phyloP scores from a whole-genome alignment of 1,140 invertebrate genomes.

The Fopius arisanus region DNA sequence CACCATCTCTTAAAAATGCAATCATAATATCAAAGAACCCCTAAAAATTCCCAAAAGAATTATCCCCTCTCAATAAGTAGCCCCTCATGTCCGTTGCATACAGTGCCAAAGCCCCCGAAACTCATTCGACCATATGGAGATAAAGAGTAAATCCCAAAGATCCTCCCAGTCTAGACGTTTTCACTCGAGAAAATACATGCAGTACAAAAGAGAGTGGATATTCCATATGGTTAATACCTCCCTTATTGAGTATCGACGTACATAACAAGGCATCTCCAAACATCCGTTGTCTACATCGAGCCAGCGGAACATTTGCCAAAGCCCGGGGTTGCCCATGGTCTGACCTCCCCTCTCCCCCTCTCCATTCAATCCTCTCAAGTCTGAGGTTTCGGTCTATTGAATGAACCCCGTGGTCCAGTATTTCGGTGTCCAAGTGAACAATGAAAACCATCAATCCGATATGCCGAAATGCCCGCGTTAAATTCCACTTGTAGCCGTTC shows the following conservation, averaged over 20 bases:
- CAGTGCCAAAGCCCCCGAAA: neutral
- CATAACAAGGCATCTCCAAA: neutral
- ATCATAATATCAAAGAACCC: neutral
- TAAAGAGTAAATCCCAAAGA: neutral
- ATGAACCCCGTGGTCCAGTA: constrained; percentile 19
- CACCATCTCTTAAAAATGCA: neutral
- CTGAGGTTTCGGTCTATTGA: constrained; percentile 21
- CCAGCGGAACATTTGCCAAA: neutral
- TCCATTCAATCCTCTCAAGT: constrained; percentile 7
- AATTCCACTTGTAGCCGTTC: constrained; percentile 12
- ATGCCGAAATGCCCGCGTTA: constrained; percentile 1
- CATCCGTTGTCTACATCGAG: neutral
- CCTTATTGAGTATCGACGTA: neutral
- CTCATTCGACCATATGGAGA: neutral
- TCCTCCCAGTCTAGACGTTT: neutral
- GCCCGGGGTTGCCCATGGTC: neutral
- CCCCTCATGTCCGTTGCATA: neutral
- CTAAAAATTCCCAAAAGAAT: neutral
- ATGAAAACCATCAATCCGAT: constrained; percentile 36
- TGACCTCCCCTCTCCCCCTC: neutral
- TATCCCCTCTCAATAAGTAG: neutral
- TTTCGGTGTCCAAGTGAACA: constrained; percentile 30
- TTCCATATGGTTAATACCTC: neutral
- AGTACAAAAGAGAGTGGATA: neutral
- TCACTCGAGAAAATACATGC: neutral